phyloP scores from a whole-genome alignment of 2,797 vertebrate species.

The Phalloptychus januarius region DNA sequence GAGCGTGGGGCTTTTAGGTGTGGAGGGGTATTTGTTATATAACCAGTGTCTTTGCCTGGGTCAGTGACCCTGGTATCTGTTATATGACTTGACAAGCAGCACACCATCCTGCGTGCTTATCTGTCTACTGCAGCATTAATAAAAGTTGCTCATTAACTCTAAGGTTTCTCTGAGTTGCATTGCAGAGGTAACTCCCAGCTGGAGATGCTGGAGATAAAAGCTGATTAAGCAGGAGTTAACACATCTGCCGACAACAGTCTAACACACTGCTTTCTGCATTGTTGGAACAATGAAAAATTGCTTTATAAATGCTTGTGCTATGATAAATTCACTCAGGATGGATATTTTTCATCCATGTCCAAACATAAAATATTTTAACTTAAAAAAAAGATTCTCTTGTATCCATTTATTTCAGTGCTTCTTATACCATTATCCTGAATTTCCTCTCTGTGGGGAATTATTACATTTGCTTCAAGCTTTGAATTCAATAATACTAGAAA shows the following conservation, averaged over 20 bases:
- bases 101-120: conserved; percentile 18
- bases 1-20: conserved; percentile 53
- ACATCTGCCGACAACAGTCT: neutral
- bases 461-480: neutral
- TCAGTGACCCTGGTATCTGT: conserved; percentile 20
- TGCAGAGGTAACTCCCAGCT: conserved; percentile 8
- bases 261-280: neutral
- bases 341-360: neutral
- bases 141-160: conserved; percentile 45
- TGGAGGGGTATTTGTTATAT: conserved; percentile 45
- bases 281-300: neutral
- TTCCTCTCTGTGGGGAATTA: neutral
- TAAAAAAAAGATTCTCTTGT: neutral
- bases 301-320: neutral
- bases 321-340: neutral
- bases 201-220: neutral
- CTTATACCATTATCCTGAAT: neutral
- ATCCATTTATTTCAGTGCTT: neutral
- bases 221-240: neutral
- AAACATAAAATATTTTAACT: neutral
- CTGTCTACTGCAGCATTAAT: conserved; percentile 11
- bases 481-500: neutral
- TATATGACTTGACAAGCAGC: conserved; percentile 33
- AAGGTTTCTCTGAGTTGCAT: conserved; percentile 40
- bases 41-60: conserved; percentile 31